These are phyloP conservation scores for Hippocampus barbouri DNA, from an alignment of 2,113 vertebrate genomes.

Conservation along the genomic window DNA sequence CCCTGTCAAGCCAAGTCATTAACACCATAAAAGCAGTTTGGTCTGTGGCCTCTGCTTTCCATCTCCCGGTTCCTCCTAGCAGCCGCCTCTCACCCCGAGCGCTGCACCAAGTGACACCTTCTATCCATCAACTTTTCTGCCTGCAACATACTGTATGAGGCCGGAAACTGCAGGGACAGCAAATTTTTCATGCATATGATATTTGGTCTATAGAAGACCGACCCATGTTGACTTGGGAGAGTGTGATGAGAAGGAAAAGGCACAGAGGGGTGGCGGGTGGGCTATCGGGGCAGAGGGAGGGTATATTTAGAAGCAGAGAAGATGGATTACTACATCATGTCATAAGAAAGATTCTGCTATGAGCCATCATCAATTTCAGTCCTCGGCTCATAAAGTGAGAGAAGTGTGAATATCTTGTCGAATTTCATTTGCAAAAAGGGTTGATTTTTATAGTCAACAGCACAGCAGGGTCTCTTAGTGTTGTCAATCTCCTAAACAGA, in stretches of 20 bases:
- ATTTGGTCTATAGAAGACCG: conserved; percentile 37
- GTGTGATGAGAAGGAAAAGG: not conserved
- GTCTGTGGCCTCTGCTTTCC: conserved; percentile 43
- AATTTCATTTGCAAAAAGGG: conserved; percentile 26
- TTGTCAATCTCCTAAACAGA: conserved; percentile 8
- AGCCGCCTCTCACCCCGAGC: conserved; percentile 46
- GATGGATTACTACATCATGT: conserved; percentile 61
- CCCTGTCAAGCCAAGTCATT: conserved; percentile 45
- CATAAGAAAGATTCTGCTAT: conserved; percentile 42
- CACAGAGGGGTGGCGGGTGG: not conserved
- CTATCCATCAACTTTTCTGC: conserved; percentile 56
- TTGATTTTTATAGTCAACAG: conserved; percentile 45
- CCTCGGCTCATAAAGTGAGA: conserved; percentile 34
- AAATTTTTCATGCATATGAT: conserved; percentile 64
- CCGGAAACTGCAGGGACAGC: conserved; percentile 51
- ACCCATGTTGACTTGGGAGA: conserved; percentile 47
- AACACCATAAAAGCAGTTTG: conserved; percentile 33
- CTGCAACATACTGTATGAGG: conserved; percentile 28
- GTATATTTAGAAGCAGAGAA: conserved; percentile 34
- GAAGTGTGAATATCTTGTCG: conserved; percentile 28
- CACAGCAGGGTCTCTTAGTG: conserved; percentile 17
- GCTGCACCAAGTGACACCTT: conserved; percentile 48
- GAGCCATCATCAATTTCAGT: conserved; percentile 40
- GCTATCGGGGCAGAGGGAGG: not conserved
- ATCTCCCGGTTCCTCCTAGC: conserved; percentile 29